phyloP scores from a whole-genome alignment of 2,113 vertebrate species.

The Hippocampus guttulatus region DNA sequence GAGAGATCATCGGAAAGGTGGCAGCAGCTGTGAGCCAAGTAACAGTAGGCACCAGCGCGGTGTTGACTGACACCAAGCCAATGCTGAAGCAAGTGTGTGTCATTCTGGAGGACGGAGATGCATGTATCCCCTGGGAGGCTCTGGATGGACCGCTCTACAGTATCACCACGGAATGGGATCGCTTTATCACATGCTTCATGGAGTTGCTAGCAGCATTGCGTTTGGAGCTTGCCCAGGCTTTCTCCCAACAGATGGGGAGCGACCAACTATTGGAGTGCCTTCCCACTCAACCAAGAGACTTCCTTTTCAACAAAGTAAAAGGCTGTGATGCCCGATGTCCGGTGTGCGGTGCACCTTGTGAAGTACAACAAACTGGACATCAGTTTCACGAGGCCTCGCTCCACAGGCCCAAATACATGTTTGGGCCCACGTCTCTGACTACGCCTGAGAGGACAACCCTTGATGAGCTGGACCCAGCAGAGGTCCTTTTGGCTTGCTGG shows the following conservation, averaged over 20 bases:
- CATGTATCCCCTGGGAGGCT: constrained; percentile 33
- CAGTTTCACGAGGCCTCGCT: constrained; percentile 50
- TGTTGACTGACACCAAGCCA: constrained; percentile 43
- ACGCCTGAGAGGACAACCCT: constrained; percentile 28
- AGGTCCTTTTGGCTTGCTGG: constrained; percentile 18
- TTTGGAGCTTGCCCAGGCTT: constrained; percentile 45
- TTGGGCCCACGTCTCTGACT: constrained; percentile 26
- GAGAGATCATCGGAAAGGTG: constrained; percentile 59
- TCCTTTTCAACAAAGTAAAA: constrained; percentile 54
- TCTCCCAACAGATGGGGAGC: constrained; percentile 39
- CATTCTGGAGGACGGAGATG: constrained; percentile 47
- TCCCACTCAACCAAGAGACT: constrained; percentile 43
- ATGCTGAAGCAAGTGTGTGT: constrained; percentile 56
- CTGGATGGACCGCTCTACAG: constrained; percentile 57
- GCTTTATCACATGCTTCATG: constrained; percentile 54
- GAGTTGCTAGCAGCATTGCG: constrained; percentile 54
- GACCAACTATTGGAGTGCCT: constrained; percentile 45
- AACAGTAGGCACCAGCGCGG: constrained; percentile 31
- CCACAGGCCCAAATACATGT: constrained; percentile 62
- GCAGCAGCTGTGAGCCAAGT: constrained; percentile 43
- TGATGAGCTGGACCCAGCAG: constrained; percentile 22
- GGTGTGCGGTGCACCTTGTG: constrained; percentile 69
- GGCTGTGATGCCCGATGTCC: constrained; percentile 70
- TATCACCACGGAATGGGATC: constrained; percentile 56
- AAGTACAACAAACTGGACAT: constrained; percentile 48